phyloP scores from a whole-genome alignment of 2,113 vertebrate genomes.

The Pachypanchax playfairii region DNA sequence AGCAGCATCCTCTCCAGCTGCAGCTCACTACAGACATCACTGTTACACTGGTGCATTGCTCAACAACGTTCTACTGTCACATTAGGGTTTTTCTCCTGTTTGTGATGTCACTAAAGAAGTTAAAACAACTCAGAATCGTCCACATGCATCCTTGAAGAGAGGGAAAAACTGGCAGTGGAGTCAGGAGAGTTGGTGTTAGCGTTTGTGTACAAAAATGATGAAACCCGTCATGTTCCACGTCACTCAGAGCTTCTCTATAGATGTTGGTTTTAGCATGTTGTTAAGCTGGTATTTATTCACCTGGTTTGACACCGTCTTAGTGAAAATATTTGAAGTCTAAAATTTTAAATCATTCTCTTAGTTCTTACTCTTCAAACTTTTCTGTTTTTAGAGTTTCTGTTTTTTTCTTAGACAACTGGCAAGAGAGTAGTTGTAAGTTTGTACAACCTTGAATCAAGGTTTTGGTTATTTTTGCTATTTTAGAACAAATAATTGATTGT shows the following conservation, averaged over 20 bases:
- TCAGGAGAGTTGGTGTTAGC: background rate
- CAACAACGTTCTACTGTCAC: slow-evolving; percentile 9
- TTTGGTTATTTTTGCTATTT: too few relatives aligned
- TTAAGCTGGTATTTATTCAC: background rate
- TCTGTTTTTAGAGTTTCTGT: too few relatives aligned
- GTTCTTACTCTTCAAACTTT: too few relatives aligned
- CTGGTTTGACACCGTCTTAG: too few relatives aligned
- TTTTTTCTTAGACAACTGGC: too few relatives aligned
- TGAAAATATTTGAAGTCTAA: too few relatives aligned
- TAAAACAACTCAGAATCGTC: slow-evolving; percentile 15
- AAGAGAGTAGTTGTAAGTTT: too few relatives aligned
- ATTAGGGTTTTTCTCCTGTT: slow-evolving; percentile 21
- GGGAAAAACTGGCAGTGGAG: background rate
- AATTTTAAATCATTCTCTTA: too few relatives aligned
- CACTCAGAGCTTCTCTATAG: background rate
- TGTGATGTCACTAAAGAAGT: slow-evolving; percentile 2
- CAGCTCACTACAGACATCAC: slow-evolving; percentile 59
- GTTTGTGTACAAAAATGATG: background rate
- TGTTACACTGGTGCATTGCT: slow-evolving; percentile 61
- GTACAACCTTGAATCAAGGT: too few relatives aligned
- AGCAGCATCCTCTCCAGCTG: slow-evolving; percentile 53
- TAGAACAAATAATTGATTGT: too few relatives aligned
- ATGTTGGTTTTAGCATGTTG: background rate
- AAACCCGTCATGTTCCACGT: background rate
- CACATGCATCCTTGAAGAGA: slow-evolving; percentile 3